These are phyloP conservation scores for Lycaena phlaeas DNA, from an alignment of 2,888 invertebrate species.

Conservation along the genomic window DNA sequence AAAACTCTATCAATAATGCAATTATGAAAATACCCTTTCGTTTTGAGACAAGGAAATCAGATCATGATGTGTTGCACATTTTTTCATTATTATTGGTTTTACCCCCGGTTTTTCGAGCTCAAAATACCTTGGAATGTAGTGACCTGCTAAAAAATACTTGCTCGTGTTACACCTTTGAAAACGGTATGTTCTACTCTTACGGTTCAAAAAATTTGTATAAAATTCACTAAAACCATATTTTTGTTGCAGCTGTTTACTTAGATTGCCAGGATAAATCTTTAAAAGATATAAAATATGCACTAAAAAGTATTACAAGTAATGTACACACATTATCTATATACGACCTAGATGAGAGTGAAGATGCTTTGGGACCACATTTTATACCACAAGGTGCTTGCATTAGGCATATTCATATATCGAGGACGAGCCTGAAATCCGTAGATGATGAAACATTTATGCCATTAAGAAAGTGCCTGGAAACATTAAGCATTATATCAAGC, in stretches of 20 bases:
- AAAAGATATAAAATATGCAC: constrained; percentile 80
- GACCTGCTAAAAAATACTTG: constrained; percentile 84
- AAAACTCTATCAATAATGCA: constrained; percentile 50
- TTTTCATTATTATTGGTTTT: constrained; percentile 56
- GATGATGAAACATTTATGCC: constrained; percentile 81
- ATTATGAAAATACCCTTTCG: constrained; percentile 62
- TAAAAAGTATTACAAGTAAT: constrained; percentile 76
- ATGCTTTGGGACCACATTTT: constrained; percentile 81
- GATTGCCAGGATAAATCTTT: constrained; percentile 89
- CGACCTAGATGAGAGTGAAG: constrained; percentile 87
- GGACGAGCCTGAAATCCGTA: constrained; percentile 79
- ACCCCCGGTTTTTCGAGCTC: constrained; percentile 60
- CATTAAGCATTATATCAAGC: constrained; percentile 83
- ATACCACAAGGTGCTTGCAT: constrained; percentile 83
- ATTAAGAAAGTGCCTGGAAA: constrained; percentile 82
- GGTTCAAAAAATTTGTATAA: background rate
- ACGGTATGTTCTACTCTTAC: constrained; percentile 70
- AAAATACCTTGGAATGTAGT: constrained; percentile 76
- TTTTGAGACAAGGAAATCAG: constrained; percentile 48
- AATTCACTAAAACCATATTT: constrained; percentile 9
- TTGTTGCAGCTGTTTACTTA: constrained; percentile 79
- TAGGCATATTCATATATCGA: constrained; percentile 84
- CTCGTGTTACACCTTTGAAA: constrained; percentile 92
- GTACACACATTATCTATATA: constrained; percentile 90
- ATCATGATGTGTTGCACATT: constrained; percentile 51